Evolutionary conservation across 2,113 vertebrate genomes (phyloP).

Genomic region (Falco punctatus): DNA sequence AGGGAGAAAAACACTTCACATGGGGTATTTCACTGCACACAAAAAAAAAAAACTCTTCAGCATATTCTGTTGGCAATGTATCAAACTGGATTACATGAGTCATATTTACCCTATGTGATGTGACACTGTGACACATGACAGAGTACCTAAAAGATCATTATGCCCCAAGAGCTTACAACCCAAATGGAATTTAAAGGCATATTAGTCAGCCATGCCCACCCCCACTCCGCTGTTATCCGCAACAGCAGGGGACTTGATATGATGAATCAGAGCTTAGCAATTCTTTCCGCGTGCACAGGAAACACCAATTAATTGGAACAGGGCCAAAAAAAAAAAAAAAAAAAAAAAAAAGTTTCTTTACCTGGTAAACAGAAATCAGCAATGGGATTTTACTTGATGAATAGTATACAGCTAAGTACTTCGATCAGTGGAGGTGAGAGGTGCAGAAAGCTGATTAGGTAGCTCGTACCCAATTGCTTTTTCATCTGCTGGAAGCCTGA

Average conservation of each 20-base stretch:
- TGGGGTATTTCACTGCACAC: not conserved
- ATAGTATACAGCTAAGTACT: not conserved
- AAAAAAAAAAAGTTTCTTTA: not conserved
- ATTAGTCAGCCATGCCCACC: not conserved
- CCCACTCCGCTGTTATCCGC: not conserved
- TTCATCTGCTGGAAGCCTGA: not conserved
- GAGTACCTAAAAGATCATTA: slow-evolving; percentile 5
- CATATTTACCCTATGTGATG: slow-evolving; percentile 10
- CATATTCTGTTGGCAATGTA: not conserved
- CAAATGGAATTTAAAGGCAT: slow-evolving; percentile 10
- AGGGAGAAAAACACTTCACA: not conserved
- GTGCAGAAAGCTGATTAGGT: slow-evolving; percentile 30
- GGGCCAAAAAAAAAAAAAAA: slow-evolving; percentile 5
- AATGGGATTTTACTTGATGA: slow-evolving; percentile 39
- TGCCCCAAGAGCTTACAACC: not conserved
- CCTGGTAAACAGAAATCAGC: slow-evolving; percentile 49
- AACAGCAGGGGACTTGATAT: not conserved
- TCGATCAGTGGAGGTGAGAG: not conserved
- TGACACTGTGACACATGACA: slow-evolving; percentile 8
- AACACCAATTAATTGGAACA: slow-evolving; percentile 36
- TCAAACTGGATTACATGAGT: slow-evolving; percentile 17
- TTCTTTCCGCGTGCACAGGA: slow-evolving; percentile 43
- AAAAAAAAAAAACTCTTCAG: not conserved
- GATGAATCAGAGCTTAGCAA: slow-evolving; percentile 7
- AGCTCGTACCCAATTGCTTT: slow-evolving; percentile 10